These are phyloP conservation scores for Aphaenogaster ashmeadi DNA, from an alignment of 1,140 invertebrate species.

Conservation along the genomic window DNA sequence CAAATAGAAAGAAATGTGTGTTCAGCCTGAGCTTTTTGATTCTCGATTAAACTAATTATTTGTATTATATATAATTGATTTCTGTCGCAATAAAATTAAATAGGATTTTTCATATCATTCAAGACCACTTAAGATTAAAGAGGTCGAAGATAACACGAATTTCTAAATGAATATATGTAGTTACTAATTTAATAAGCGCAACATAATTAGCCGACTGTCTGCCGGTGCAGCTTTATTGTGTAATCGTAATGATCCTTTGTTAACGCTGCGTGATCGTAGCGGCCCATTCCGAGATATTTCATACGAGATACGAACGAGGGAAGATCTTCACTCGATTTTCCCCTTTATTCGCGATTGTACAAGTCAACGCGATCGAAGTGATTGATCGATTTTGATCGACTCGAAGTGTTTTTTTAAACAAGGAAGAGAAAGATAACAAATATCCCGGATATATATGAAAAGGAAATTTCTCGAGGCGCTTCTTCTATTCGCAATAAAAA, in stretches of 20 bases:
- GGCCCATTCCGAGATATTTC: conserved; percentile 56
- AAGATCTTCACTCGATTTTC: conserved; percentile 10
- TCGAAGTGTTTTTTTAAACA: background rate
- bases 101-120: conserved; percentile 2
- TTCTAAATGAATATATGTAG: conserved; percentile 60
- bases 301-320: background rate
- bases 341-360: background rate
- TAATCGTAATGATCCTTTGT: conserved; percentile 63
- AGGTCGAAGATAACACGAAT: conserved; percentile 53
- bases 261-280: conserved; percentile 51
- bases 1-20: background rate
- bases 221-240: background rate
- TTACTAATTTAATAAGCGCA: conserved; percentile 61
- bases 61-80: conserved; percentile 8
- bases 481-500: background rate
- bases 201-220: background rate
- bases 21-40: background rate
- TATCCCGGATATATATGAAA: background rate
- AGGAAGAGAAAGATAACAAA: background rate
- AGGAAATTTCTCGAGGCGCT: background rate
- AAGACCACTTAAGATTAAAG: conserved; percentile 38
- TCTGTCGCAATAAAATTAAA: background rate
- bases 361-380: background rate
- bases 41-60: conserved; percentile 16
- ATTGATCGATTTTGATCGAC: background rate